These are phyloP conservation scores for Tromatobia lineatoria DNA, from an alignment of 2,888 invertebrate species.

Conservation along the genomic window DNA sequence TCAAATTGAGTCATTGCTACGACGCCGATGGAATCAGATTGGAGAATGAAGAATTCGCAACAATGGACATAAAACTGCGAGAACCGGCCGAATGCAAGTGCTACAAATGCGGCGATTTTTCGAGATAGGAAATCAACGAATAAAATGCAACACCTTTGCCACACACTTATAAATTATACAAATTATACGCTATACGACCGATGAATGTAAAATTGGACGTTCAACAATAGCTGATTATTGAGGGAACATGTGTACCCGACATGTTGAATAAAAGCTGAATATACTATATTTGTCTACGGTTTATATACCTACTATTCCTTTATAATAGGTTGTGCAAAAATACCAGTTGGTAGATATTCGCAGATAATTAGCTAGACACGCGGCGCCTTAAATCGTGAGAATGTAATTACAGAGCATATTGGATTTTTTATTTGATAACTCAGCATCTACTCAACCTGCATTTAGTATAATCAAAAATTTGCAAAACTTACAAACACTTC, in stretches of 20 bases:
- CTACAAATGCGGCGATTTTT: slow-evolving; percentile 95
- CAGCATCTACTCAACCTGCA: neutral
- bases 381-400: neutral
- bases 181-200: slow-evolving; percentile 23
- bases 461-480: neutral
- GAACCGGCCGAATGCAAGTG: slow-evolving; percentile 97
- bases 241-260: slow-evolving; percentile 32
- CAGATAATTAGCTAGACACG: neutral
- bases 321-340: neutral
- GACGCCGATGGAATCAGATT: slow-evolving; percentile 94
- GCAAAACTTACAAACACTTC: neutral
- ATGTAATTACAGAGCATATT: neutral
- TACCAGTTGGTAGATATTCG: neutral
- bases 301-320: neutral
- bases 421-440: neutral
- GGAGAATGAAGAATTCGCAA: slow-evolving; percentile 89
- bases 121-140: slow-evolving; percentile 87
- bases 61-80: slow-evolving; percentile 93
- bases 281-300: slow-evolving; percentile 17
- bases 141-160: slow-evolving; percentile 14
- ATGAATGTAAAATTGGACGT: slow-evolving; percentile 37
- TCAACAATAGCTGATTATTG: slow-evolving; percentile 23
- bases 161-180: slow-evolving; percentile 34
- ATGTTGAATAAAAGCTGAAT: slow-evolving; percentile 61
- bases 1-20: slow-evolving; percentile 94